Evolutionary conservation across 2,113 vertebrate species (phyloP).

Genomic region (Rostratula benghalensis): DNA sequence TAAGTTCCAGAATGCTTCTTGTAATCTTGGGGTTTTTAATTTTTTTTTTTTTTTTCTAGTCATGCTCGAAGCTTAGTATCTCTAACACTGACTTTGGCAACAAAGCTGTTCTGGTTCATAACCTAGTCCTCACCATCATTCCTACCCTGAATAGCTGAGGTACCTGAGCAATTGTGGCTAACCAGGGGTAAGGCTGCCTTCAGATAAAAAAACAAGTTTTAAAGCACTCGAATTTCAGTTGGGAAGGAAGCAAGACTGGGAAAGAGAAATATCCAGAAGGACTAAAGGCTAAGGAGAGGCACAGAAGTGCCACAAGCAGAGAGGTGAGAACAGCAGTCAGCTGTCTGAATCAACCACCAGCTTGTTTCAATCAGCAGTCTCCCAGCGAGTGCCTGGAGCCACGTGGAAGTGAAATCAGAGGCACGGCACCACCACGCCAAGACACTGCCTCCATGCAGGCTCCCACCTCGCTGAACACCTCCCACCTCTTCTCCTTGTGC

Average conservation of each 20-base stretch:
- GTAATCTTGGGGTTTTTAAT: not conserved
- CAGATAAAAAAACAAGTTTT: not conserved
- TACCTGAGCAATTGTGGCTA: not conserved
- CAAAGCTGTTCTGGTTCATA: not conserved
- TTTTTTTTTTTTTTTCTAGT: not conserved
- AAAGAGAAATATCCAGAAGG: not conserved
- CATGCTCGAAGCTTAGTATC: not conserved
- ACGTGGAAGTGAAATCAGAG: slow-evolving; percentile 23
- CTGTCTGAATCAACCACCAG: slow-evolving; percentile 6
- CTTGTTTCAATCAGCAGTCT: not conserved
- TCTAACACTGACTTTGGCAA: not conserved
- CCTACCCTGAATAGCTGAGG: not conserved
- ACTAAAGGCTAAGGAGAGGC: not conserved
- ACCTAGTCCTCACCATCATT: not conserved
- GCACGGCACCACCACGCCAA: not conserved
- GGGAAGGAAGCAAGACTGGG: not conserved
- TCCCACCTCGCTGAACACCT: not conserved
- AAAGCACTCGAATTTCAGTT: not conserved
- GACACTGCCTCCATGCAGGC: not conserved
- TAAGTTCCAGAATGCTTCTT: not conserved
- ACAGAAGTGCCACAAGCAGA: not conserved
- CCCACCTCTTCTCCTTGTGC: not conserved
- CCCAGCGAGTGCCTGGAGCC: not conserved
- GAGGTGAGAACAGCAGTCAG: slow-evolving; percentile 7
- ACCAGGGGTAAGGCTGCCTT: not conserved